Evolutionary conservation across 1,140 invertebrate genomes (phyloP), one percentile per base, ranked within the genome.

Genomic region (Ectropis grisescens): DNA sequence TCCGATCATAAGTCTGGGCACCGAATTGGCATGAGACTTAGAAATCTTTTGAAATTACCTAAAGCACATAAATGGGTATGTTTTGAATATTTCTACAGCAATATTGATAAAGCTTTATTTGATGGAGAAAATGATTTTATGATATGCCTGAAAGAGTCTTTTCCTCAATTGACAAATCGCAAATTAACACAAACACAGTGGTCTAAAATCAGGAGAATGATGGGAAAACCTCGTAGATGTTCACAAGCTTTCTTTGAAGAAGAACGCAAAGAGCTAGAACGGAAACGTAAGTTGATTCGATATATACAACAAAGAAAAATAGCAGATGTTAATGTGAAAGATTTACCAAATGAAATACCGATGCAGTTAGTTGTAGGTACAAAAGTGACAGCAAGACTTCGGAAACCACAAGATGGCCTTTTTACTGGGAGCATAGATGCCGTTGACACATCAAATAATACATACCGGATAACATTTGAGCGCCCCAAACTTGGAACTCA

Each of bases 11-110:
- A 89, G 74, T 87, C 91, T 55, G 94, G 94, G 0, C 95, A 97
- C 58, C 89, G 91, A 53, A 94, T 97, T 56, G 96, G 96, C 1
- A 88, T 95, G 76, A 84, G 95, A 45, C 82, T 99, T 23, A 86
- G 96, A 52, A 99, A 99, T 84, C 85, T 99, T n/a, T 84, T 99
- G 0, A 99, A 99, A 83, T 82, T 99, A 46, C 97, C 98, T 0
- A 99, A 99, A 85, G 97, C 97, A 11, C 97, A 99, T 75, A 97
- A 97, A 84, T 99, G 96, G 96, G 96, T 98, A 1, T 98, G 95
- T 68, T 98, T 96, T 81, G 98, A 99, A 75, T 99, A 96, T 91
- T 99, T 99, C 83, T 99, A 99, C 71, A 98, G 96, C 54, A 98
- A 98, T 66, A 92, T 99, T 51, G 97, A 99, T 75, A 94, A 93